phyloP scores from a whole-genome alignment of 2,888 invertebrate species.

The Drosophila seclusa region DNA sequence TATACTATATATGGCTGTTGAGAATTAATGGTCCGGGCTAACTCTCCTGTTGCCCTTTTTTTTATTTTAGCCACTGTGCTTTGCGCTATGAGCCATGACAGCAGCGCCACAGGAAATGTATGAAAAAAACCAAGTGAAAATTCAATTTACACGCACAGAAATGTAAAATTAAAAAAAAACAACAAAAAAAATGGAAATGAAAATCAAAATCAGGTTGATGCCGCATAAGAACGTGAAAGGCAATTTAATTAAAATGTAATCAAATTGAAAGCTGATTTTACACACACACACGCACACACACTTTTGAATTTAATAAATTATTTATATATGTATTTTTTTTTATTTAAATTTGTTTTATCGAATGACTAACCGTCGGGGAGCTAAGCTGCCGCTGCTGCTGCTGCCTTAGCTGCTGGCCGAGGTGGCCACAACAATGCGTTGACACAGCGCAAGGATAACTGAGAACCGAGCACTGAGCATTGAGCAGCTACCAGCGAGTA shows the following conservation, averaged over 20 bases:
- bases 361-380: slow-evolving; percentile 61
- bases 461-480: slow-evolving; percentile 53
- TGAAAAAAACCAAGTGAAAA: slow-evolving; percentile 50
- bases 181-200: slow-evolving; percentile 32
- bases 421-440: slow-evolving; percentile 72
- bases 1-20: slow-evolving; percentile 34
- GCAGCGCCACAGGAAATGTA: not conserved
- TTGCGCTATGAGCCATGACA: slow-evolving; percentile 31
- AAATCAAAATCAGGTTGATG: slow-evolving; percentile 58
- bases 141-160: slow-evolving; percentile 60
- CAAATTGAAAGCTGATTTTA: slow-evolving; percentile 13
- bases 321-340: slow-evolving; percentile 16
- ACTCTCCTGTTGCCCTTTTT: slow-evolving; percentile 13
- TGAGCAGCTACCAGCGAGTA: slow-evolving; percentile 57
- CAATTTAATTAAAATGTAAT: slow-evolving; percentile 40
- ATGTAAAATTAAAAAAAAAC: slow-evolving; percentile 11
- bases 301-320: not conserved
- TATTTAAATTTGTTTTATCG: slow-evolving; percentile 10
- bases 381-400: slow-evolving; percentile 25
- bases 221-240: slow-evolving; percentile 27
- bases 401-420: not conserved
- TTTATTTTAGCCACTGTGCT: slow-evolving; percentile 1
- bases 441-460: slow-evolving; percentile 78
- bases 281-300: not conserved
- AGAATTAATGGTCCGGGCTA: slow-evolving; percentile 57